Conservation (phyloP, 2,797 vertebrate species). For the Phrynocephalus guinanensis region DNA sequence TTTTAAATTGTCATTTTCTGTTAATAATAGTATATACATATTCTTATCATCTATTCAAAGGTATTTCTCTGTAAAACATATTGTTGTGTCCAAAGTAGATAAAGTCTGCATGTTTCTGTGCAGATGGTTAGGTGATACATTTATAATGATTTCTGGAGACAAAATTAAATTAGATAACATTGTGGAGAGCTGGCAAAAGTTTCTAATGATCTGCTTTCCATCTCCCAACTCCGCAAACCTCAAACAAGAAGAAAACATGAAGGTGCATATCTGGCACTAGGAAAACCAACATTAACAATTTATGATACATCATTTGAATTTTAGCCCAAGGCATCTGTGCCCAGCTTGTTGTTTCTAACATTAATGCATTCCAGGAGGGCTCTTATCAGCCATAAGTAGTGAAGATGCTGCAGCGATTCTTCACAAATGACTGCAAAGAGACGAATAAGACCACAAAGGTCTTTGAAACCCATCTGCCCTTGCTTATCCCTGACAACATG, state of each 20-base stretch:
- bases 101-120: slow-evolving; percentile 10
- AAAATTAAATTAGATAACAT: slow-evolving; percentile 28
- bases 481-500: not conserved
- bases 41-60: not conserved
- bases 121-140: not conserved
- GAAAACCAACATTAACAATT: slow-evolving; percentile 43
- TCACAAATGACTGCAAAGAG: not conserved
- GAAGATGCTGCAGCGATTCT: slow-evolving; percentile 22
- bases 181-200: slow-evolving; percentile 24
- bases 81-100: slow-evolving; percentile 11
- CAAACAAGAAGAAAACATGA: slow-evolving; percentile 21
- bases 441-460: not conserved
- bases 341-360: slow-evolving; percentile 9
- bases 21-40: not conserved
- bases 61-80: slow-evolving; percentile 6
- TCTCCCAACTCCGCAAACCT: not conserved
- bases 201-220: slow-evolving; percentile 13
- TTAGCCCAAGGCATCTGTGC: not conserved
- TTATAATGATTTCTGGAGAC: slow-evolving; percentile 14
- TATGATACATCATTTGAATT: slow-evolving; percentile 30
- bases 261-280: not conserved
- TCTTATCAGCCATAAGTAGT: not conserved
- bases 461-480: slow-evolving; percentile 29
- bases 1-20: not conserved
- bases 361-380: accelerated